Evolutionary conservation across 2,113 vertebrate species (phyloP), one percentile per base, ranked within the genome.

Genomic region (Vicugna pacos): DNA sequence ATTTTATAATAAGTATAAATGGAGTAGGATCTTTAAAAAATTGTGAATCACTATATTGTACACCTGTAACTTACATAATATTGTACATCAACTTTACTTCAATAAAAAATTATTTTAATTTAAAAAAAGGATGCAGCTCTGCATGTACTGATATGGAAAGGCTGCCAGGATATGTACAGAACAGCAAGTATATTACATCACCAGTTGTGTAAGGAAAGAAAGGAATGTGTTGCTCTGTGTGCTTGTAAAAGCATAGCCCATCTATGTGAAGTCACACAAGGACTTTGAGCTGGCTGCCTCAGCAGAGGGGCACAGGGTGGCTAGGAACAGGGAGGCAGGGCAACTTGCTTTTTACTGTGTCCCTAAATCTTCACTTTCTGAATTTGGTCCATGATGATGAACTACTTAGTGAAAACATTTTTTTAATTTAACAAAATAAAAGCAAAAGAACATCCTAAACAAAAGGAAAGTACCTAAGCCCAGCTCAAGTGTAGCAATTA

Each of bases 371-470:
- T 35, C 28, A 58, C 38, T 60, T 76, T 62, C 65, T 56, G 8
- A 84, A 69, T 92, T 79, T 46, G 46, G n/a, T 46, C 22, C 14
- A 56, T 48, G 46, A 19, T 28, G 77, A 38, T 56, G 24, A 12
- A 42, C 91, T 95, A 65, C 58, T 85, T 91, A 20, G 56, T 1
- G 20, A 75, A 88, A 93, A 72, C 32, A 42, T 11, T 32, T 83
- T 32, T 70, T 82, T 89, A 82, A 81, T 38, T 84, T 91, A 86
- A 89, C 30, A 89, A 88, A 82, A 84, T 22, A 17, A 76, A 84
- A 81, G 32, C 38, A 91, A 80, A 88, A 90, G 62, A 88, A 64
- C 11, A 72, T 30, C 13, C 8, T 52, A 42, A 81, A 73, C 20
- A 32, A 89, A 64, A 88, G 28, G 26, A 65, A 81, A 90, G 14